These are phyloP conservation scores for Tiaroga cobitis DNA, from an alignment of 2,797 vertebrate species.

Conservation along the genomic window DNA sequence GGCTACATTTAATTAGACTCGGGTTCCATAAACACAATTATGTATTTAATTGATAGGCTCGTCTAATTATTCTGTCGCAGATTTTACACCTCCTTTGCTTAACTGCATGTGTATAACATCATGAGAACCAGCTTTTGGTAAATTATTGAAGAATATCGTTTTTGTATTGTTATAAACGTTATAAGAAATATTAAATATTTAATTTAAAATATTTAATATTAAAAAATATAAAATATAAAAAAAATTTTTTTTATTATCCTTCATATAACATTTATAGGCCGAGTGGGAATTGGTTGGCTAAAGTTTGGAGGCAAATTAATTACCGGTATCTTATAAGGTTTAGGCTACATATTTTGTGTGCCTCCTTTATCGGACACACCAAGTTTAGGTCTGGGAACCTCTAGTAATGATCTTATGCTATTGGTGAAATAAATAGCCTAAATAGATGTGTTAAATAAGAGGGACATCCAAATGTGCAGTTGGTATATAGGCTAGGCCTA, in stretches of 20 bases:
- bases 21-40: conserved; percentile 92
- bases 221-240: no score
- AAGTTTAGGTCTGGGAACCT: not conserved
- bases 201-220: no score
- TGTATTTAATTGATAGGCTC: conserved; percentile 85
- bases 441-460: not conserved
- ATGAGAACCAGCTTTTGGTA: not conserved
- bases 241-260: not conserved
- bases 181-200: no score
- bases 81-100: not conserved
- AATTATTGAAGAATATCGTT: conserved; percentile 46
- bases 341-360: not conserved
- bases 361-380: not conserved
- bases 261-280: not conserved
- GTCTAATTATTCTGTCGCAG: conserved; percentile 73
- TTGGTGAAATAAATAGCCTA: not conserved
- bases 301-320: not conserved
- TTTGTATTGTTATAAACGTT: no score
- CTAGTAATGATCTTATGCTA: not conserved
- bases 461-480: not conserved
- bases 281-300: no score
- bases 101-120: not conserved
- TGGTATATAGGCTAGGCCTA: not conserved
- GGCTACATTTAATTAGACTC: conserved; percentile 87
- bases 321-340: not conserved